Conservation (phyloP, 2,113 vertebrate species). For the Anarrhichthys ocellatus region DNA sequence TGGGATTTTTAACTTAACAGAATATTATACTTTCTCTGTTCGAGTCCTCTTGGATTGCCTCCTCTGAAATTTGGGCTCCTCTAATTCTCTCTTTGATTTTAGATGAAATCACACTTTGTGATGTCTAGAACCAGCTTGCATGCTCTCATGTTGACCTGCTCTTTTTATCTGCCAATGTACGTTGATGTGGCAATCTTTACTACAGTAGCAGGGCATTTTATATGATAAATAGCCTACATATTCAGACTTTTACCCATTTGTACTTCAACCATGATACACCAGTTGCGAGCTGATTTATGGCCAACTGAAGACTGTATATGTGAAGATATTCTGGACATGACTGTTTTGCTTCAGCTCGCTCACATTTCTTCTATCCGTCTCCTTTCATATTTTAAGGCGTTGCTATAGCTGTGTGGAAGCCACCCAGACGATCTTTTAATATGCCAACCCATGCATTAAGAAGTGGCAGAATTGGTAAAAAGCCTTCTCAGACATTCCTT, state of each 20-base stretch:
- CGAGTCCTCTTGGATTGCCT: background rate
- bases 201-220: slow-evolving; percentile 11
- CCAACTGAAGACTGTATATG: background rate
- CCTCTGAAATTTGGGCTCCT: background rate
- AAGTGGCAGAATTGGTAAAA: slow-evolving; percentile 44
- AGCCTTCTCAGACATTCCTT: slow-evolving; percentile 28
- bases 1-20: background rate
- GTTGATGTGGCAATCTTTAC: slow-evolving; percentile 12
- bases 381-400: rapidly evolving
- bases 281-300: background rate
- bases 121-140: too few species aligned
- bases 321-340: background rate
- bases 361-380: background rate
- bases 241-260: background rate
- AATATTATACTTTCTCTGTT: background rate
- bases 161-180: background rate
- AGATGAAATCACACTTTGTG: background rate
- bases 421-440: background rate
- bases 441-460: background rate
- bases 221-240: background rate
- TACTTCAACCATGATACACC: background rate
- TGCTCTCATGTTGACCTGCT: background rate
- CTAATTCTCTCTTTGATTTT: background rate
- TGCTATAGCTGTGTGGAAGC: background rate
- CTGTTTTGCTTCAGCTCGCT: background rate